phyloP scores from a whole-genome alignment of 1,140 invertebrate genomes.

The Cyclina sinensis region DNA sequence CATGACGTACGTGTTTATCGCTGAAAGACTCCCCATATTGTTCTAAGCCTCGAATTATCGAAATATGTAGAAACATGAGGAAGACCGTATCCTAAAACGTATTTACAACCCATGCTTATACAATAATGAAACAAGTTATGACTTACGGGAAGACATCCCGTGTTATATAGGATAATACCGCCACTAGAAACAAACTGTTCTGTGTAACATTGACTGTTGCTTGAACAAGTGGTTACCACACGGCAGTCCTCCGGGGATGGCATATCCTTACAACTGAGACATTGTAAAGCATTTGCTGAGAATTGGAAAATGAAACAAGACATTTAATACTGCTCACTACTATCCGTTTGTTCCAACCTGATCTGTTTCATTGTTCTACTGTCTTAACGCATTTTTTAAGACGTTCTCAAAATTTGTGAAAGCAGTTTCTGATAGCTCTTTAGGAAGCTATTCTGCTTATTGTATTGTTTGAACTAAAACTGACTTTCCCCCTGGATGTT shows the following conservation, averaged over 20 bases:
- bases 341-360: too few species aligned
- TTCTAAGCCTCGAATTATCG: not conserved
- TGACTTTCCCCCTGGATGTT: too few species aligned
- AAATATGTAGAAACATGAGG: not conserved
- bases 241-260: conserved; percentile 47
- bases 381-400: too few species aligned
- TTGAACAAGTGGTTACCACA: conserved; percentile 6
- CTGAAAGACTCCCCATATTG: too few species aligned
- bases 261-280: conserved; percentile 46
- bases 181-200: conserved; percentile 49
- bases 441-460: too few species aligned
- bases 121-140: not conserved
- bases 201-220: conserved; percentile 27
- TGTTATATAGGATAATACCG: conserved; percentile 21
- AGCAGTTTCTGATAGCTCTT: too few species aligned
- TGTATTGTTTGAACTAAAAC: too few species aligned
- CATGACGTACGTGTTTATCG: too few species aligned
- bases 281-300: not conserved
- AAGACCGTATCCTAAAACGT: too few species aligned
- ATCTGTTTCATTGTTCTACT: too few species aligned
- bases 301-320: not conserved
- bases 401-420: too few species aligned
- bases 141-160: conserved; percentile 5
- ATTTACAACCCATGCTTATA: not conserved
- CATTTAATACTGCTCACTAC: too few species aligned